Conservation (phyloP, 2,113 vertebrate genomes). For the Etia nguti region DNA sequence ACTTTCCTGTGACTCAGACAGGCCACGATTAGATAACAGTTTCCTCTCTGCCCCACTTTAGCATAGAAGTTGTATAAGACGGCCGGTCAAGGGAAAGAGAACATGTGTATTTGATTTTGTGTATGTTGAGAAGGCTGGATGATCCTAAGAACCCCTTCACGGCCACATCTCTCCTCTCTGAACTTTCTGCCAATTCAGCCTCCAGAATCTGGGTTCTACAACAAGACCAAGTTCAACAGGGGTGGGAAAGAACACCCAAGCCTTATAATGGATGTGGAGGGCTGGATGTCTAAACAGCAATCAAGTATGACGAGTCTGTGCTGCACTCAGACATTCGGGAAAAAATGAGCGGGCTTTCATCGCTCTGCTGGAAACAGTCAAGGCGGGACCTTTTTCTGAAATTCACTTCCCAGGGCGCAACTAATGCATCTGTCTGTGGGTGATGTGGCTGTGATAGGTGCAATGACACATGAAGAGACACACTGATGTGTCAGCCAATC, state of each 20-base stretch:
- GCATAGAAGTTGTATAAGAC: conserved; percentile 1
- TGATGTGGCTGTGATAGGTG: neutral
- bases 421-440: neutral
- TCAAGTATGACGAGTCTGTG: neutral
- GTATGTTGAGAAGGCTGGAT: neutral
- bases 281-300: neutral
- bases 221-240: neutral
- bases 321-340: fast-evolving
- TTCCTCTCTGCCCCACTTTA: conserved; percentile 15
- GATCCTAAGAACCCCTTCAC: neutral
- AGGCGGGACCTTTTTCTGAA: neutral
- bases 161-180: neutral
- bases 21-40: conserved; percentile 12
- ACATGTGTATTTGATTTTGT: conserved; percentile 8
- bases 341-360: neutral
- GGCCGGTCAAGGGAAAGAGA: neutral
- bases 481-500: neutral
- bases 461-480: neutral
- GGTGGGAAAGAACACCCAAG: neutral
- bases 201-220: conserved; percentile 8
- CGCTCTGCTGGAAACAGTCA: neutral
- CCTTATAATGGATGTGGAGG: neutral
- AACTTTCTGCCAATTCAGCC: neutral
- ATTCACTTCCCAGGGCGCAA: neutral
- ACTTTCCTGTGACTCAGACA: neutral